Conservation (phyloP, 2,797 vertebrate species). For the Falco cherrug region DNA sequence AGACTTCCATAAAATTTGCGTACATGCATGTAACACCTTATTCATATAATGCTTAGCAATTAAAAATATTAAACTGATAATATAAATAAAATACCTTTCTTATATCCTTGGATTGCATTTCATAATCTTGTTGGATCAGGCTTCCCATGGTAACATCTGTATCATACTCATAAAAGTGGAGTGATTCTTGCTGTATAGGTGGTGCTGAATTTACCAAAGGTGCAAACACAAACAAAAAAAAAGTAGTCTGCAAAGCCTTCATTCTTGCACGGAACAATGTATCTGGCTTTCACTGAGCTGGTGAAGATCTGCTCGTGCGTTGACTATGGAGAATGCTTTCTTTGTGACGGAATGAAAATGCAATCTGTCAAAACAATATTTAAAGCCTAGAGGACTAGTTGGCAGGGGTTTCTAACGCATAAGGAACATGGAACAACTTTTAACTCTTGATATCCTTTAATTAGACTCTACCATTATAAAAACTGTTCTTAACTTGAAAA, state of each 20-base stretch:
- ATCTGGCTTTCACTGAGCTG: conserved; percentile 66
- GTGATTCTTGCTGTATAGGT: conserved; percentile 64
- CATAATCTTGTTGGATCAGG: conserved; percentile 70
- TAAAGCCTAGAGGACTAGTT: conserved; percentile 87
- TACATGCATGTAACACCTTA: conserved; percentile 6
- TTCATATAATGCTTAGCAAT: not conserved
- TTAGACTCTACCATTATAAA: conserved; percentile 48
- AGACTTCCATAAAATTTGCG: not conserved
- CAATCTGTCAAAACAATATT: conserved; percentile 87
- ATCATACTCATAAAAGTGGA: conserved; percentile 58
- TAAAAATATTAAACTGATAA: conserved; percentile 44
- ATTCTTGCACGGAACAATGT: conserved; percentile 66
- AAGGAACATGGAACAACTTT: conserved; percentile 82
- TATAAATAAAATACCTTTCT: conserved; percentile 79
- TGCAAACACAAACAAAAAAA: conserved; percentile 78
- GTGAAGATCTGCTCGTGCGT: conserved; percentile 59
- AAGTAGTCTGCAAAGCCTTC: conserved; percentile 77
- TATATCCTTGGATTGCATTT: conserved; percentile 69
- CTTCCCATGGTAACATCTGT: conserved; percentile 59
- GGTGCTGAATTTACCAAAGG: conserved; percentile 81
- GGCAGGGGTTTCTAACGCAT: conserved; percentile 81
- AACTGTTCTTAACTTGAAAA: not conserved
- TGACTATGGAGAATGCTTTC: conserved; percentile 74
- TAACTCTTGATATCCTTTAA: conserved; percentile 87
- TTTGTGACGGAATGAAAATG: conserved; percentile 80